Conservation (phyloP, 2,888 invertebrate species). For the Tachystola acroxantha region DNA sequence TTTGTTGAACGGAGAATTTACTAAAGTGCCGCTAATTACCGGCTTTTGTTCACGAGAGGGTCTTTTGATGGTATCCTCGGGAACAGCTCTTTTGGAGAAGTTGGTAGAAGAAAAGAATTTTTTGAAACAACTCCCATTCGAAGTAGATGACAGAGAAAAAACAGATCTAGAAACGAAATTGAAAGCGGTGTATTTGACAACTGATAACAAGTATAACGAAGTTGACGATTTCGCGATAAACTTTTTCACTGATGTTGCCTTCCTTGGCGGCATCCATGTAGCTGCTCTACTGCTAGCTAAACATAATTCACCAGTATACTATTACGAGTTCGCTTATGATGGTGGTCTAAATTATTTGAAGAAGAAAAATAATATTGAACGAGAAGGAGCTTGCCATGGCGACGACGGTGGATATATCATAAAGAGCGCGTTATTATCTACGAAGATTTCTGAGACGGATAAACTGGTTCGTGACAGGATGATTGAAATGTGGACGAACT, state of each 20-base stretch:
- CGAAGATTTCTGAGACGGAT: conserved; percentile 39
- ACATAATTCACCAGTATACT: conserved; percentile 64
- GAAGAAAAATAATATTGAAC: conserved; percentile 47
- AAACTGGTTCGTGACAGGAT: conserved; percentile 57
- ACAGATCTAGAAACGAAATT: conserved; percentile 39
- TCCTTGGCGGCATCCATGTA: conserved; percentile 51
- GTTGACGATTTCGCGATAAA: conserved; percentile 57
- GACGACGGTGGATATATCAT: conserved; percentile 81
- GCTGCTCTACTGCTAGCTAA: conserved; percentile 49
- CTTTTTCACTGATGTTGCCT: conserved; percentile 69
- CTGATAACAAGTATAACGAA: conserved; percentile 41
- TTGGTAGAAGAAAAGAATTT: conserved; percentile 41
- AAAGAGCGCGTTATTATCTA: conserved; percentile 38
- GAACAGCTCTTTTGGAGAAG: conserved; percentile 25
- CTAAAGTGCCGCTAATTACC: conserved; percentile 65
- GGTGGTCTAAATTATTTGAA: conserved; percentile 75
- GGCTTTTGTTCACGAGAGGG: conserved; percentile 72
- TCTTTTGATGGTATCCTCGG: conserved; percentile 40
- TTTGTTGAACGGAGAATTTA: conserved; percentile 54
- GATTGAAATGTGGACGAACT: conserved; percentile 80
- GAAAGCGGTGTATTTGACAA: conserved; percentile 63
- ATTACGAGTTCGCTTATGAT: conserved; percentile 78
- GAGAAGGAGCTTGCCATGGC: conserved; percentile 77
- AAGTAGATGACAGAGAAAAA: conserved; percentile 33
- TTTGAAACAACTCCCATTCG: conserved; percentile 44